Percentiles rank a stretch among this genome's conserved stretches.
phyloP scores from a whole-genome alignment of 2,888 invertebrate genomes.

The Elegia similella region DNA sequence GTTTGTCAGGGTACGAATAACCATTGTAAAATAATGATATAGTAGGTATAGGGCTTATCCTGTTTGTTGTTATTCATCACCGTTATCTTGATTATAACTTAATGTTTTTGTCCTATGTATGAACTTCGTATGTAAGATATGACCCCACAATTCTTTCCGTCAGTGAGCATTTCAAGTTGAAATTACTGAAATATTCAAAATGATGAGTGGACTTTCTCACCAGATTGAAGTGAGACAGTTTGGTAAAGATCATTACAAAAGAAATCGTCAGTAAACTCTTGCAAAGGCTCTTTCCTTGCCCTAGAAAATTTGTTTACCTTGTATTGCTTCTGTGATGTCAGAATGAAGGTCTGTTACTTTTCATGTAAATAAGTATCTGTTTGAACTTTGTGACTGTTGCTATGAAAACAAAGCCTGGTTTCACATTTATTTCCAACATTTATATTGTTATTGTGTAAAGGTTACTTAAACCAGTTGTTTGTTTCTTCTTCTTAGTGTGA shows the following conservation, averaged over 20 bases:
- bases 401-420: conserved; percentile 16
- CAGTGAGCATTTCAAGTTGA: conserved; percentile 3
- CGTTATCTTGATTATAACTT: conserved; percentile 34
- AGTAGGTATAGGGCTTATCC: conserved; percentile 35
- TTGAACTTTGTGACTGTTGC: conserved; percentile 20
- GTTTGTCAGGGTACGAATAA: conserved; percentile 65
- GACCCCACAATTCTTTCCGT: neutral
- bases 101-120: neutral
- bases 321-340: conserved; percentile 14
- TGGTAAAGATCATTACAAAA: neutral
- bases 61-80: conserved; percentile 44
- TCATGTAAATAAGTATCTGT: conserved; percentile 4
- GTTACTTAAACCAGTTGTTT: conserved; percentile 32
- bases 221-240: neutral
- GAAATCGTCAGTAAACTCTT: neutral
- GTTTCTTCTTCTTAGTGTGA: conserved; percentile 36
- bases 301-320: conserved; percentile 15
- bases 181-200: conserved; percentile 12
- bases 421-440: neutral
- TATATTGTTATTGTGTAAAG: conserved; percentile 3
- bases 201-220: conserved; percentile 13
- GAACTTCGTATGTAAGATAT: conserved; percentile 5
- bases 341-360: conserved; percentile 17
- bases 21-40: conserved; percentile 37
- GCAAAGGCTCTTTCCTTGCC: conserved; percentile 3